Percentiles rank a stretch among this genome's conserved stretches.
Evolutionary conservation across 1,140 invertebrate species (phyloP).

Genomic region (Daktulosphaira vitifoliae): DNA sequence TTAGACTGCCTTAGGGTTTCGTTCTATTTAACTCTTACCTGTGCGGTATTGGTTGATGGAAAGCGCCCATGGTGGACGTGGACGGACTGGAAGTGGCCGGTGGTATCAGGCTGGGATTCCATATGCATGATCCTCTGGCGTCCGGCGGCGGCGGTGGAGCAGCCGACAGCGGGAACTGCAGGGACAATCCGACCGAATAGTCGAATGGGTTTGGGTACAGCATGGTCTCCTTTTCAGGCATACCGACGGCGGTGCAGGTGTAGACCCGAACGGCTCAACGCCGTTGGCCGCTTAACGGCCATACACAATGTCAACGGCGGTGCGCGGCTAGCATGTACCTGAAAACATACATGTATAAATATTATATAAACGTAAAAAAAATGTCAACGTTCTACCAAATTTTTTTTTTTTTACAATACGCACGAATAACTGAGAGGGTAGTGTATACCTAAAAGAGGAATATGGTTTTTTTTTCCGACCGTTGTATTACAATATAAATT

Average conservation of each 20-base stretch:
- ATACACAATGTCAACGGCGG: conserved; percentile 1
- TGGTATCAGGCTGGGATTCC: conserved; percentile 29
- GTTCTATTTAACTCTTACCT: no score
- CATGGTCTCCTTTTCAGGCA: conserved; percentile 29
- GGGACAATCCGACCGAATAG: conserved; percentile 16
- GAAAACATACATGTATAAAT: no score
- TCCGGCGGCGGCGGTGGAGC: conserved; percentile 19
- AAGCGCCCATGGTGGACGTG: conserved; percentile 15
- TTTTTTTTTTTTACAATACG: no score
- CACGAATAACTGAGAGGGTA: no score
- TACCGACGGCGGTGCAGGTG: background rate
- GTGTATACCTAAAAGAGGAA: no score
- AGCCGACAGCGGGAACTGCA: conserved; percentile 28
- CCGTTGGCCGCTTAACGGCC: conserved; percentile 15
- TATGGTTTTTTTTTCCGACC: no score
- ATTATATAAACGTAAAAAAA: no score
- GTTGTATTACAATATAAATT: no score
- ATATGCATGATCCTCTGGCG: conserved; percentile 27
- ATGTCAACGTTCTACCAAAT: no score
- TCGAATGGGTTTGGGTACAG: conserved; percentile 28
- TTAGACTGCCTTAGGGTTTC: no score
- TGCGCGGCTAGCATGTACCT: background rate
- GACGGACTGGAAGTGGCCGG: conserved; percentile 23
- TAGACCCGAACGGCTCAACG: conserved; percentile 7
- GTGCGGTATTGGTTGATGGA: conserved; percentile 28